Percentiles rank a stretch among this genome's conserved stretches.
Conservation (phyloP, 2,888 invertebrate genomes). For the Andrena fulva region DNA sequence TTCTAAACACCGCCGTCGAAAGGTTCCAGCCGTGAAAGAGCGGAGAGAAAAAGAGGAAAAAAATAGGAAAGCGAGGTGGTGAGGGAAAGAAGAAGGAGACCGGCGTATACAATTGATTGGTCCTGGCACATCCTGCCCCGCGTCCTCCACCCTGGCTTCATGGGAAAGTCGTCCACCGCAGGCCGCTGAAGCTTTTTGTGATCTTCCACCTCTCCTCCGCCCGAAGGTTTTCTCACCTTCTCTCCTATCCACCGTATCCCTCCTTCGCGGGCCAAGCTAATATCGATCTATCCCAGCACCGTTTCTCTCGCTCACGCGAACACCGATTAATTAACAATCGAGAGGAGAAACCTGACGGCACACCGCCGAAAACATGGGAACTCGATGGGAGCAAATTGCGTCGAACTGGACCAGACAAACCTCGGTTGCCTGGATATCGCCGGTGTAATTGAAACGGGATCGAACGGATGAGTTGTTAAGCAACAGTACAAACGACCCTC, state of each 20-base stretch:
- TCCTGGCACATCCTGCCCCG: constrained; percentile 83
- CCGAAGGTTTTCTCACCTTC: constrained; percentile 62
- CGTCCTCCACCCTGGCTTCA: constrained; percentile 77
- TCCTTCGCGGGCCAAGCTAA: constrained; percentile 42
- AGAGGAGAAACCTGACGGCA: not conserved
- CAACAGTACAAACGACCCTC: not conserved
- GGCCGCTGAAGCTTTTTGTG: constrained; percentile 69
- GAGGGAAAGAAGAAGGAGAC: constrained; percentile 75
- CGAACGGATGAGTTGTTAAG: not conserved
- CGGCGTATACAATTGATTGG: constrained; percentile 84
- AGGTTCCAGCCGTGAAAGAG: not conserved
- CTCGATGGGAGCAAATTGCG: no score
- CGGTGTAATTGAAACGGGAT: not conserved
- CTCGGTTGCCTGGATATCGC: no score
- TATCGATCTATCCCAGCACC: constrained; percentile 35
- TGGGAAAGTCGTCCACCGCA: constrained; percentile 83
- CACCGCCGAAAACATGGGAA: not conserved
- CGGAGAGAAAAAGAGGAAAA: constrained; percentile 64
- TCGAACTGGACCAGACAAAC: no score
- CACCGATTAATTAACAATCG: constrained; percentile 24
- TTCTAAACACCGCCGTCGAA: not conserved
- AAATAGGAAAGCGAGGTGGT: constrained; percentile 61
- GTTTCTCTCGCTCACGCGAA: constrained; percentile 29
- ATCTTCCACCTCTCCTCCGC: constrained; percentile 49
- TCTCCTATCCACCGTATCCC: constrained; percentile 39